phyloP scores from a whole-genome alignment of 2,797 vertebrate species.

The Pantherophis vulpinus region DNA sequence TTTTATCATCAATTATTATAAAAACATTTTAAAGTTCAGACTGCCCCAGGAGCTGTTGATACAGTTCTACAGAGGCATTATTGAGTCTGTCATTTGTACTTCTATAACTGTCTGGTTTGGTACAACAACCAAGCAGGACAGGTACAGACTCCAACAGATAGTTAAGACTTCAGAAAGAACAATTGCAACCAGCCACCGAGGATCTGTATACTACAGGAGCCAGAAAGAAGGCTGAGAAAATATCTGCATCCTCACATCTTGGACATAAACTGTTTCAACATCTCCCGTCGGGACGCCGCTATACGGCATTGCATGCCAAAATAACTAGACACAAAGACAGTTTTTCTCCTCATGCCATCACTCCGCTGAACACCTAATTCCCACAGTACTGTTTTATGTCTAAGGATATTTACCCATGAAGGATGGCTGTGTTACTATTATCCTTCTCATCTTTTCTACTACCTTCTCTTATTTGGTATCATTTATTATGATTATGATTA shows the following conservation, averaged over 20 bases:
- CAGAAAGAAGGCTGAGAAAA: neutral
- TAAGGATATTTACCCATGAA: neutral
- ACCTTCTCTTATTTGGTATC: neutral
- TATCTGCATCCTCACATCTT: neutral
- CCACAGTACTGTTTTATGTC: neutral
- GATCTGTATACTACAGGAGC: neutral
- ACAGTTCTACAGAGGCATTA: neutral
- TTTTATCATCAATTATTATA: neutral
- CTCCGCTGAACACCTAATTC: neutral
- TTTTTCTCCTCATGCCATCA: neutral
- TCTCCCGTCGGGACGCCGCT: accelerated
- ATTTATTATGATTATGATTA: neutral
- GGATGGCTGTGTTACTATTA: neutral
- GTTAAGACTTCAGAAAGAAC: neutral
- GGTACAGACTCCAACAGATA: too few relatives aligned
- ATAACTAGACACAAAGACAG: neutral
- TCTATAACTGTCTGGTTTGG: neutral
- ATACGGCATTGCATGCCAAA: neutral
- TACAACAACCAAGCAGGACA: too few relatives aligned
- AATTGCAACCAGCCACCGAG: neutral
- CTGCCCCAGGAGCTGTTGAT: neutral
- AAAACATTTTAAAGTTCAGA: neutral
- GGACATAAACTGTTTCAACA: neutral
- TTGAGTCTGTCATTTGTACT: neutral
- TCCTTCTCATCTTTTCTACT: neutral